Percentiles rank a stretch among this genome's conserved stretches.
phyloP scores from a whole-genome alignment of 1,140 invertebrate genomes.

The Nymphalis io region DNA sequence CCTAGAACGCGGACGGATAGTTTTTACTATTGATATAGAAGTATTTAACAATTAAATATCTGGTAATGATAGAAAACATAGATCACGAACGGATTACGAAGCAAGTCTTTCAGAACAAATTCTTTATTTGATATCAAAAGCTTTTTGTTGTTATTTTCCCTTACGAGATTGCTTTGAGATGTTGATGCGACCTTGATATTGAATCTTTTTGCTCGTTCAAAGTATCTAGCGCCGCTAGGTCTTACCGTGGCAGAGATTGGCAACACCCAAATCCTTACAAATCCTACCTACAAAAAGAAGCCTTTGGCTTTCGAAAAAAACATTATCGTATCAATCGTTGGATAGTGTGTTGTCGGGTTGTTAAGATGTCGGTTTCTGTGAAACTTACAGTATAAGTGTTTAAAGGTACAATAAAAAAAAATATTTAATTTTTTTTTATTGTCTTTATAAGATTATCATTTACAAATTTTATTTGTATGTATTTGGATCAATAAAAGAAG shows the following conservation, averaged over 20 bases:
- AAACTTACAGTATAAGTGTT: not conserved
- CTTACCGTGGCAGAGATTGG: slow-evolving; percentile 62
- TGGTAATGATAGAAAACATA: slow-evolving; percentile 5
- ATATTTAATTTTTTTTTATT: not conserved
- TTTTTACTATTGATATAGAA: no score
- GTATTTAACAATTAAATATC: not conserved
- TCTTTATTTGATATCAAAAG: slow-evolving; percentile 25
- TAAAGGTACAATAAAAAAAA: not conserved
- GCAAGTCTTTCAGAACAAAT: not conserved
- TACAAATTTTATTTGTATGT: not conserved
- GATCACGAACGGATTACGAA: slow-evolving; percentile 6
- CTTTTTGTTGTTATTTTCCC: slow-evolving; percentile 40
- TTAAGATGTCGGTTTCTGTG: not conserved
- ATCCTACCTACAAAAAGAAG: slow-evolving; percentile 54
- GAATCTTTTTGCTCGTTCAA: slow-evolving; percentile 55
- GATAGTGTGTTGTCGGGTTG: slow-evolving; percentile 25
- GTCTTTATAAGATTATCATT: not conserved
- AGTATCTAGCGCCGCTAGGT: slow-evolving; percentile 61
- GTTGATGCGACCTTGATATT: slow-evolving; percentile 24
- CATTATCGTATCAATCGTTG: slow-evolving; percentile 61
- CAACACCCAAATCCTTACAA: slow-evolving; percentile 67
- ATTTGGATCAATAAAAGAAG: no score
- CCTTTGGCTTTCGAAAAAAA: slow-evolving; percentile 55
- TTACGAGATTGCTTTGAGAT: slow-evolving; percentile 48
- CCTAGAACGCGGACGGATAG: no score